phyloP scores from a whole-genome alignment of 2,797 vertebrate species.

The Malacoraja senta region DNA sequence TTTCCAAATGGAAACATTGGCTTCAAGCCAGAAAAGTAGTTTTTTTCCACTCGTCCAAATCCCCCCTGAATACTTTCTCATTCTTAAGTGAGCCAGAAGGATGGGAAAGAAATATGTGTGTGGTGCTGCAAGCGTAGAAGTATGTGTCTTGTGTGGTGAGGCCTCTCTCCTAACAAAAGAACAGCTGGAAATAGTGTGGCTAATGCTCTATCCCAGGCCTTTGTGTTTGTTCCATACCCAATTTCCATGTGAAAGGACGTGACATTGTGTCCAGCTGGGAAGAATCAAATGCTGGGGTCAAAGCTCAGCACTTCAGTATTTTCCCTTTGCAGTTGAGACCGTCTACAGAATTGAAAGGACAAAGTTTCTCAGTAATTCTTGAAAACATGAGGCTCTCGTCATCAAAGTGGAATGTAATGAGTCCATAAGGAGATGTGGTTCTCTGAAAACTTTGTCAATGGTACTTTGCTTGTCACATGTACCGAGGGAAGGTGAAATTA shows the following conservation, averaged over 20 bases:
- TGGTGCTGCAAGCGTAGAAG: background rate
- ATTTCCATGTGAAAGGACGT: conserved; percentile 34
- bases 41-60: background rate
- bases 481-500: too few species aligned
- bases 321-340: background rate
- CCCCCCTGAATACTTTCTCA: background rate
- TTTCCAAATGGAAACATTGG: background rate
- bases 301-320: background rate
- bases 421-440: background rate
- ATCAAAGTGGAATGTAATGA: background rate
- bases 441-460: background rate
- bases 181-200: conserved; percentile 19
- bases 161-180: conserved; percentile 9
- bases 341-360: background rate
- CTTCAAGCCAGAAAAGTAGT: background rate
- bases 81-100: background rate
- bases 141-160: background rate
- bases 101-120: background rate
- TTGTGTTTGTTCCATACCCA: background rate
- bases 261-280: conserved; percentile 12
- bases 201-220: conserved; percentile 34
- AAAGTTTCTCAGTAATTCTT: background rate
- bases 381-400: background rate
- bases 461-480: too few species aligned
- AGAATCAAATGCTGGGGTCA: background rate